These are phyloP conservation scores for chimpanzee (Pan troglodytes) DNA, from an alignment of 2,113 vertebrate species.

Conservation along the genomic window NHGRI_mPanTro3-v2.1_pri NC_072407.2:8172001-8172500, in stretches of 20 bases:
- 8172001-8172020: too few species aligned
- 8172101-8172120: not conserved
- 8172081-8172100: not conserved
- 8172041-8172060: not conserved
- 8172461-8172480: not conserved
- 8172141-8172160: not conserved
- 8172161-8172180: not conserved
- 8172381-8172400: constrained; percentile 50
- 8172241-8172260: constrained; percentile 16
- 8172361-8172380: not conserved
- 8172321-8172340: not conserved
- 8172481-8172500: constrained; percentile 1
- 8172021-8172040: too few species aligned
- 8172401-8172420: constrained; percentile 28
- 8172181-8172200: not conserved
- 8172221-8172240: not conserved
- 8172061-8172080: not conserved
- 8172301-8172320: not conserved
- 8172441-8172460: not conserved
- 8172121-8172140: constrained; percentile 17
- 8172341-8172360: constrained; percentile 25
- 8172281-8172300: not conserved
- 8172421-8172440: constrained; percentile 36
- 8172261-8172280: constrained; percentile 10
- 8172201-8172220: not conserved